These are phyloP conservation scores for Ondatra zibethicus DNA, from an alignment of 2,113 vertebrate genomes.

Conservation along the genomic window DNA sequence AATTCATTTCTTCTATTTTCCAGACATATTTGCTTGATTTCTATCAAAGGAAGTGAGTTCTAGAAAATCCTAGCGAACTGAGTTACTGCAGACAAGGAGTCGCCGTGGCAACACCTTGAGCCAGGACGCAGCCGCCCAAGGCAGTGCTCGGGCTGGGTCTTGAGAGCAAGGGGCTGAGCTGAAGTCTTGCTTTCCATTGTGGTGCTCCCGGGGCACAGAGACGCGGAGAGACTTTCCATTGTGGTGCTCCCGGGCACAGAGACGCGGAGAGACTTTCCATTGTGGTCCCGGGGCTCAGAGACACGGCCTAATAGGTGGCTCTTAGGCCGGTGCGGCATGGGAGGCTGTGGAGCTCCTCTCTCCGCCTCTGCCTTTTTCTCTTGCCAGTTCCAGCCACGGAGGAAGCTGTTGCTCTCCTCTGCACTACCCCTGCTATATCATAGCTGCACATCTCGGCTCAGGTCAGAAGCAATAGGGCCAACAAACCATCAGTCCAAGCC, in stretches of 20 bases:
- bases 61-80: background rate
- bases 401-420: background rate
- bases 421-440: no score
- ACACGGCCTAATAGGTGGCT: background rate
- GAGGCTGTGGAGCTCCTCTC: fast-evolving
- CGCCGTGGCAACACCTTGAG: background rate
- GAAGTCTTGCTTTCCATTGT: background rate
- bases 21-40: background rate
- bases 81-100: background rate
- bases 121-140: no score
- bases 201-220: no score
- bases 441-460: background rate
- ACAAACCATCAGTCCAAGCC: no score
- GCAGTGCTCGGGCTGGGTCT: background rate
- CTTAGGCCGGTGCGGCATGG: background rate
- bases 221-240: background rate
- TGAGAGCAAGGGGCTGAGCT: background rate
- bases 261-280: background rate
- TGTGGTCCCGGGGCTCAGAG: background rate
- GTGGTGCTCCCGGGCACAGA: no score
- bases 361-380: background rate
- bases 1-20: background rate
- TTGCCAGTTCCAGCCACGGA: no score
- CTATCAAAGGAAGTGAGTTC: background rate
- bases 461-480: background rate